Base-by-base conservation (phyloP, 1,140 invertebrate species). In the Dermatophagoides farinae region DNA sequence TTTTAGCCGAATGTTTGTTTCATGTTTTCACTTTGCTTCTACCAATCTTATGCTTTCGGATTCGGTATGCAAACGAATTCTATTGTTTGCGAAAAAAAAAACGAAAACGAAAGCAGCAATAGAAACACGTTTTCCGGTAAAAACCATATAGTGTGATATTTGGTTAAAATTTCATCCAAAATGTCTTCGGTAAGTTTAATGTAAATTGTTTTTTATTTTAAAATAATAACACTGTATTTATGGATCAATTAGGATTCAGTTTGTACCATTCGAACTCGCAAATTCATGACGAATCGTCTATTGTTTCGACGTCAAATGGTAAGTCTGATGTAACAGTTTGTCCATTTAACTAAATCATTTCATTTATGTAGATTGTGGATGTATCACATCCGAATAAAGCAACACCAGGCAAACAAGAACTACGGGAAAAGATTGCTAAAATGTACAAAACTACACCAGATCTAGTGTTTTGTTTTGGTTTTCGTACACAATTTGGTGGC, bases 381-480 rank as follows among this genome's bases (percentile, higher is more conserved):
- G 88, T 98, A 41, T 76, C 96, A 43, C 96, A 99, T 73, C 91
- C 93, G 52, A 88, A 89, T 52, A 82, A 89, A 67, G 80, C 91
- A 8, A 93, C 91, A 38, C 84, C 97, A 51, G 85, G 89, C 67
- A 98, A 98, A 75, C 91, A 84, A 20, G 92, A 97, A 71, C 85
- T 99, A 65, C 78, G 92, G 61, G 93, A 98, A 70, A 96, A 93
- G 72, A 73, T 99, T 61, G 90, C 92, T 0, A 89, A 90, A 73
- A 87, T 97, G 83, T 98, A 97, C 79, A 98, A 95, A 77, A 88
- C 92, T 40, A 95, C 92, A 16, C 83, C 91, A 20, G 96, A 99
- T 77, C 82, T 95, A 40, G 83, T 97, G 43, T 95, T 97, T 74
- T 84, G 83, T 18, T 98, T 97, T 75, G 92, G 93, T 60, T 98